Evolutionary conservation across 2,113 vertebrate genomes (phyloP), one percentile per base, ranked within the genome.

Genomic region (Phainopepla nitens): DNA sequence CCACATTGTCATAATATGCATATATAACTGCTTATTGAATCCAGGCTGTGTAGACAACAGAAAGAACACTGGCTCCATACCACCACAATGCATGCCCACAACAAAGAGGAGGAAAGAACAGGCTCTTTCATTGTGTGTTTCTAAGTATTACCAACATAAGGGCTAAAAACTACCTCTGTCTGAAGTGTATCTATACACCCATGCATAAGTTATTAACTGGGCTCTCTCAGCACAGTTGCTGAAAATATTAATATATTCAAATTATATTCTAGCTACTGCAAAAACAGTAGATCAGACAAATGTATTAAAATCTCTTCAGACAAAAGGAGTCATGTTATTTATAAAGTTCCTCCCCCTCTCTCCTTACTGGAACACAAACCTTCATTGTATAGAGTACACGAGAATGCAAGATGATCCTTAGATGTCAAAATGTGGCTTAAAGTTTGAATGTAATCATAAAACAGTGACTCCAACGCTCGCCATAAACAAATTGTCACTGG

Each of bases 1-100:
- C 99, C 98, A 98, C 99, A 99, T 98, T 98, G 97, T 99, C 98
- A 97, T 98, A 98, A 98, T 98, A 98, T 98, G 98, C 98, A 99
- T 98, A 98, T 98, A 99, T 98, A 98, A 98, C 94, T 96, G 98
- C 98, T 99, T 99, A 99, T 99, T 99, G 98, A 98, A 99, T 98
- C 99, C 99, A 99, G 99, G 98, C 98, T 98, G 96, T 94, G 97
- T 91, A 98, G 98, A 98, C 98, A 97, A 98, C 97, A 98, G 97
- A 97, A 97, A 98, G 98, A 98, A 98, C 97, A 97, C 98, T 98
- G 98, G 97, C 98, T 99, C 98, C 98, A 98, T 95, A 97, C 98
- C 97, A 98, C 97, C 98, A 98, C 98, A 98, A 98, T 98, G 98
- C 97, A 98, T 97, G 97, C 98, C 99, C 99, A 99, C 99, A 98